Evolutionary conservation across 2,888 invertebrate genomes (phyloP).

Genomic region (Philereme transversata): DNA sequence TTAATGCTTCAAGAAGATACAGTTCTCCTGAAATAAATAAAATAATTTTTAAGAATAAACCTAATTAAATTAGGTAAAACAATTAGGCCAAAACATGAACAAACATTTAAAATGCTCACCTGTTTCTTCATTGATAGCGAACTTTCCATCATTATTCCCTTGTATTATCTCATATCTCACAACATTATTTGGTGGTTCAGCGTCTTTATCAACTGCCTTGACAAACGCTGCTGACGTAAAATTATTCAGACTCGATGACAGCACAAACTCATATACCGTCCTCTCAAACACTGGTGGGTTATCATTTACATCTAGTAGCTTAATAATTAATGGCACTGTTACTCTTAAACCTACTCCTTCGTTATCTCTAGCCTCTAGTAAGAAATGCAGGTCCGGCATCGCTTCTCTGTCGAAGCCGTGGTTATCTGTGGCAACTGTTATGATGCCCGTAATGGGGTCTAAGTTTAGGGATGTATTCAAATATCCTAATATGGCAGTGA

Average conservation of each 20-base stretch:
- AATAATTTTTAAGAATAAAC: not conserved
- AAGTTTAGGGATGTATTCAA: constrained; percentile 91
- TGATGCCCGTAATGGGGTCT: constrained; percentile 90
- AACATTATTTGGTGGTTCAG: constrained; percentile 93
- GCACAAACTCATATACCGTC: constrained; percentile 90
- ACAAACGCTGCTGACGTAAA: constrained; percentile 91
- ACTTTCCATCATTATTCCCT: constrained; percentile 90
- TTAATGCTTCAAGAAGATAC: constrained; percentile 82
- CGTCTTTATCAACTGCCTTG: constrained; percentile 93
- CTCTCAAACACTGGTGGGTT: constrained; percentile 93
- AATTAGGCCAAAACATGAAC: not conserved
- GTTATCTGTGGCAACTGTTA: constrained; percentile 90
- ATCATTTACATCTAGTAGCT: constrained; percentile 92
- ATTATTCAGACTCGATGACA: constrained; percentile 88
- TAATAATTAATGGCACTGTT: constrained; percentile 88
- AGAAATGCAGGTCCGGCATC: constrained; percentile 89
- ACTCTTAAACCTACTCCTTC: constrained; percentile 91
- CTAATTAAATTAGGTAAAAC: too few species aligned
- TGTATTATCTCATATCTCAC: constrained; percentile 92
- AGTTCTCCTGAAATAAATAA: constrained; percentile 82
- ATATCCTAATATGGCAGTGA: constrained; percentile 90
- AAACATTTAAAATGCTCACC: constrained; percentile 69
- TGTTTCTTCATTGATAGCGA: constrained; percentile 89
- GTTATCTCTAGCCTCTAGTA: constrained; percentile 94
- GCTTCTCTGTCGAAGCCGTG: constrained; percentile 93